These are phyloP conservation scores for Calycopis cecrops DNA, from an alignment of 1,140 invertebrate genomes.

Conservation along the genomic window DNA sequence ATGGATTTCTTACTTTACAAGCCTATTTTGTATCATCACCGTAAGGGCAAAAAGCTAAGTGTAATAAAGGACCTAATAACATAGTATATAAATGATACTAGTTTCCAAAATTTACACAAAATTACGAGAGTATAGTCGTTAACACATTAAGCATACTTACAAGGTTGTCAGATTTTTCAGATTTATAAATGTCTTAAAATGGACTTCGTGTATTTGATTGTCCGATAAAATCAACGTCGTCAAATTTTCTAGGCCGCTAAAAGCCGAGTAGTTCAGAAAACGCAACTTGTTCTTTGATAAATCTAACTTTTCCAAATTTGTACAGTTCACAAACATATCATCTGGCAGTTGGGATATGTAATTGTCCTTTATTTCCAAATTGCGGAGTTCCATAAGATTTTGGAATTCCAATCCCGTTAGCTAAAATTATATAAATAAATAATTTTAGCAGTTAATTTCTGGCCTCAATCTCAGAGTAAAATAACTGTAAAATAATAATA, in stretches of 20 bases:
- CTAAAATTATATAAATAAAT: conserved; percentile 34
- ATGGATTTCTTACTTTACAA: too few species aligned
- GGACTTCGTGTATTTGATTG: conserved; percentile 64
- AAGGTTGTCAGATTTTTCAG: conserved; percentile 65
- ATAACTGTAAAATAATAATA: too few species aligned
- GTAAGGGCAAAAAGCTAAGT: too few species aligned
- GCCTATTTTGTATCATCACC: too few species aligned
- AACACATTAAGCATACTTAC: conserved; percentile 42
- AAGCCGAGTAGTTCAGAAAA: conserved; percentile 60
- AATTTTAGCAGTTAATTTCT: not conserved
- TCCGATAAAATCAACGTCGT: conserved; percentile 60
- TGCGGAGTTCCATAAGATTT: conserved; percentile 47
- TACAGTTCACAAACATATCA: conserved; percentile 74
- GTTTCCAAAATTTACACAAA: too few species aligned
- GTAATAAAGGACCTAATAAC: too few species aligned
- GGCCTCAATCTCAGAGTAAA: not conserved
- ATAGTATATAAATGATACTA: too few species aligned
- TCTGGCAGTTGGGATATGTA: conserved; percentile 75
- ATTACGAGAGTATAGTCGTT: too few species aligned
- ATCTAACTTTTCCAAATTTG: conserved; percentile 75
- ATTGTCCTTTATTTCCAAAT: conserved; percentile 66
- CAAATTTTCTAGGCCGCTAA: conserved; percentile 57
- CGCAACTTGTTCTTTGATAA: conserved; percentile 77
- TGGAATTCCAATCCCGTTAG: conserved; percentile 62
- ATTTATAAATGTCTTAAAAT: conserved; percentile 66